These are phyloP conservation scores for Diorhabda elongata DNA, from an alignment of 1,140 invertebrate genomes.

Conservation along the genomic window DNA sequence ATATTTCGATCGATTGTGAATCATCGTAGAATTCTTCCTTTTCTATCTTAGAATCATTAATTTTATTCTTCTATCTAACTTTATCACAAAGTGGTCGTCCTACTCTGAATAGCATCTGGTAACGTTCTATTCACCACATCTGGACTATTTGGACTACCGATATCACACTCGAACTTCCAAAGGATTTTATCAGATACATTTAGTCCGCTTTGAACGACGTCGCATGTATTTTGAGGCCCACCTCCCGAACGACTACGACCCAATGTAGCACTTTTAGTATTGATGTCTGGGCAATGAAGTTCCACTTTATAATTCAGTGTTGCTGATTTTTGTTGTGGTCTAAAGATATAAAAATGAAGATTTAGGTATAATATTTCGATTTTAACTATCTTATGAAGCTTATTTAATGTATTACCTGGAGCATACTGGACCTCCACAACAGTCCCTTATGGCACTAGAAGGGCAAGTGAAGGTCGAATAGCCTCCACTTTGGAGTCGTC, in stretches of 20 bases:
- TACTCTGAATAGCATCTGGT: slow-evolving; percentile 40
- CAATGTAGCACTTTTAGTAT: slow-evolving; percentile 35
- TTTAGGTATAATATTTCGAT: no score
- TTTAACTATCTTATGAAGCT: no score
- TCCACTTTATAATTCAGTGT: slow-evolving; percentile 40
- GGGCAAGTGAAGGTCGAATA: slow-evolving; percentile 39
- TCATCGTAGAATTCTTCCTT: not conserved
- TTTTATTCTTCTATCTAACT: not conserved
- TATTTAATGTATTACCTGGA: slow-evolving; percentile 10
- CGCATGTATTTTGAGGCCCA: slow-evolving; percentile 1
- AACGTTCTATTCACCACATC: slow-evolving; percentile 42
- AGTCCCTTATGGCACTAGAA: slow-evolving; percentile 42
- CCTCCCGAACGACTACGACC: slow-evolving; percentile 20
- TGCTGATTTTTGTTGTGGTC: slow-evolving; percentile 28
- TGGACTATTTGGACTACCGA: slow-evolving; percentile 42
- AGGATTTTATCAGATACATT: slow-evolving; percentile 39
- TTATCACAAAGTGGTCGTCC: slow-evolving; percentile 47
- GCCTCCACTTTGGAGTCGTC: slow-evolving; percentile 38
- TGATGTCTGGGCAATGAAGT: slow-evolving; percentile 35
- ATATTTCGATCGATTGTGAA: not conserved
- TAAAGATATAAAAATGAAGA: not conserved
- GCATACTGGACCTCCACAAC: slow-evolving; percentile 45
- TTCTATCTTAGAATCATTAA: not conserved
- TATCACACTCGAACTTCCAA: slow-evolving; percentile 48
- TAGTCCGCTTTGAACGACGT: slow-evolving; percentile 26